Evolutionary conservation across 2,113 vertebrate genomes (phyloP), one percentile per base, ranked within the genome.

Genomic region (Barnardius zonarius): DNA sequence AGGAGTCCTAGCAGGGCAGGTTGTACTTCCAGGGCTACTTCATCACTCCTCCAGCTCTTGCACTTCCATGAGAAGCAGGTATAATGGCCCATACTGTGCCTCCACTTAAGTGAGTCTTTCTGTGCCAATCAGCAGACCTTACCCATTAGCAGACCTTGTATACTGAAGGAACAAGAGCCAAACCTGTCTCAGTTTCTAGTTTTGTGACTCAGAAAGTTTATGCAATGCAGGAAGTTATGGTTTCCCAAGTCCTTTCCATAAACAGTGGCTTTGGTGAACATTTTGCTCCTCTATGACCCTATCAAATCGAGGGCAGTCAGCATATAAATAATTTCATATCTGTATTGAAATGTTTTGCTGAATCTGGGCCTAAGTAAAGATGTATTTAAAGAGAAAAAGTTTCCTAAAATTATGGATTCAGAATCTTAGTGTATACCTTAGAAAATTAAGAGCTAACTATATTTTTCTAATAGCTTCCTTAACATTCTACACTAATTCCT

Each of bases 161-260:
- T 24, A 51, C 68, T 68, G 61, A 74, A 88, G 48, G 54, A 90
- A 84, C 37, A n/a, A 25, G 59, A 94, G 88, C 57, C 93, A 94
- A 95, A 88, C 35, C 69, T 84, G 46, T 70, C 90, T 83, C 62
- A 39, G 52, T 66, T 95, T 90, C 93, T 51, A 63, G 35, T 30
- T 67, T 94, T 92, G 68, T 79, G 44, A 90, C 49, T 95, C 48
- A 78, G 44, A 79, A 96, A 94, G 90, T 86, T 95, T 84, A 95
- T 74, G 80, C 78, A 94, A 86, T 68, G 83, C 80, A 86, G 88
- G 88, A 97, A 94, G 66, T 86, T 88, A 94, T 24, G 61, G 62
- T 81, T 95, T 93, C 80, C 77, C 83, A 93, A 93, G 90, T 75
- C 68, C 37, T 75, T 93, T 92, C 95, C 88, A 95, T 84, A 93